These are phyloP conservation scores for Sternarchorhynchus goeldii DNA, from an alignment of 2,797 vertebrate species.

Conservation along the genomic window DNA sequence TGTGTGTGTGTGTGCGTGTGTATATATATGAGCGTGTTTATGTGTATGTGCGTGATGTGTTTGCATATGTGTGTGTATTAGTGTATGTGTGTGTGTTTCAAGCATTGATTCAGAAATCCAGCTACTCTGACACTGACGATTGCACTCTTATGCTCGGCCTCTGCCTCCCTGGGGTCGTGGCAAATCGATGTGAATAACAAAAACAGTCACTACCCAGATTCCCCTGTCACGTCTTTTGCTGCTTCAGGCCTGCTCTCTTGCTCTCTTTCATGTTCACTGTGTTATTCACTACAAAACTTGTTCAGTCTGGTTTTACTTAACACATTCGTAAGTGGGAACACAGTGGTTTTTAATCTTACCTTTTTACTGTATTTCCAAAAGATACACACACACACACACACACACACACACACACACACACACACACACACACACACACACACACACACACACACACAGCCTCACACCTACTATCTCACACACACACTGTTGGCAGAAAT, in stretches of 20 bases:
- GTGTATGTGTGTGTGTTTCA: not conserved
- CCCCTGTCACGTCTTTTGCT: not conserved
- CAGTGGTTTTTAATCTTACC: not conserved
- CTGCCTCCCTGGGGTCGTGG: conserved; percentile 32
- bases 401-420: conserved; percentile 25
- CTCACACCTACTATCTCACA: conserved; percentile 17
- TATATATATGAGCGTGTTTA: conserved; percentile 1
- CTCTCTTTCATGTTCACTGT: not conserved
- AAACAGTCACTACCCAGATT: conserved; percentile 1
- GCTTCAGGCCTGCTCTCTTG: not conserved
- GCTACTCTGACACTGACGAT: not conserved
- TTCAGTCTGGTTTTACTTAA: not conserved
- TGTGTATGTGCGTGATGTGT: not conserved
- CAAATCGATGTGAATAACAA: conserved; percentile 42
- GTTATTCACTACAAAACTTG: not conserved
- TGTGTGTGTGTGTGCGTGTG: conserved; percentile 3
- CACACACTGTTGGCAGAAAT: conserved; percentile 15
- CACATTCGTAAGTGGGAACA: not conserved
- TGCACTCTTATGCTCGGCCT: not conserved
- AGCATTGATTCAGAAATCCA: not conserved
- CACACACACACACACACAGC: conserved; percentile 19
- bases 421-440: conserved; percentile 9
- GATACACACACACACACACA: conserved; percentile 14
- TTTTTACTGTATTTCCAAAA: not conserved
- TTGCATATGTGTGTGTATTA: too few species aligned